Percentiles rank a stretch among this genome's conserved stretches.
Evolutionary conservation across 2,888 invertebrate genomes (phyloP).

Genomic region (Ptilodon capucinus): DNA sequence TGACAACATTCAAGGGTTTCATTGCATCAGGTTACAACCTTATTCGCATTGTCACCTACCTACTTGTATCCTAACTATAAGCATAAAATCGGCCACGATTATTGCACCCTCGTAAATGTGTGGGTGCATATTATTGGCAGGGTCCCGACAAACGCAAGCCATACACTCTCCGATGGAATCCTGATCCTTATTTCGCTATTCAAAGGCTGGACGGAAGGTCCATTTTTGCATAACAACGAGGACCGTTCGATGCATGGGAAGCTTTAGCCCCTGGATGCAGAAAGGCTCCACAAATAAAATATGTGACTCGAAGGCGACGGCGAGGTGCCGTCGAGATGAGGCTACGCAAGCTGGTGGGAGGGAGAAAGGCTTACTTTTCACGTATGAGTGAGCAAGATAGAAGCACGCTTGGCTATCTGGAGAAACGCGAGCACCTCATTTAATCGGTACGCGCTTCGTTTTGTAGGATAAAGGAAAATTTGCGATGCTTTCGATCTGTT

Average conservation of each 20-base stretch:
- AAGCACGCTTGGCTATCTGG: constrained; percentile 71
- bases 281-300: constrained; percentile 82
- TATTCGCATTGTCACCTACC: constrained; percentile 49
- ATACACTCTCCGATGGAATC: constrained; percentile 51
- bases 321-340: constrained; percentile 78
- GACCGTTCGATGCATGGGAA: constrained; percentile 57
- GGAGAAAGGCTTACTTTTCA: constrained; percentile 41
- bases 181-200: constrained; percentile 26
- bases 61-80: constrained; percentile 49
- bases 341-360: constrained; percentile 65
- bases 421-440: constrained; percentile 82
- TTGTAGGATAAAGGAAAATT: constrained; percentile 75
- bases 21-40: constrained; percentile 55
- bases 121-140: constrained; percentile 79
- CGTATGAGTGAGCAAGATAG: constrained; percentile 47
- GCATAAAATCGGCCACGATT: constrained; percentile 70
- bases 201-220: constrained; percentile 27
- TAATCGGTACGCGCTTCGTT: constrained; percentile 81
- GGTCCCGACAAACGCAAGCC: constrained; percentile 61
- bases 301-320: constrained; percentile 81
- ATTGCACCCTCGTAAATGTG: constrained; percentile 67
- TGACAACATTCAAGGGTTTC: constrained; percentile 51
- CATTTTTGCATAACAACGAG: constrained; percentile 31
- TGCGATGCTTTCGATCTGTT: constrained; percentile 60
- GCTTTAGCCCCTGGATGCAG: constrained; percentile 77